A percentile compares a stretch with the other conserved stretches of the same genome.
These are phyloP conservation scores for Condylura cristata DNA, from an alignment of 2,113 vertebrate genomes.

Conservation along the genomic window DNA sequence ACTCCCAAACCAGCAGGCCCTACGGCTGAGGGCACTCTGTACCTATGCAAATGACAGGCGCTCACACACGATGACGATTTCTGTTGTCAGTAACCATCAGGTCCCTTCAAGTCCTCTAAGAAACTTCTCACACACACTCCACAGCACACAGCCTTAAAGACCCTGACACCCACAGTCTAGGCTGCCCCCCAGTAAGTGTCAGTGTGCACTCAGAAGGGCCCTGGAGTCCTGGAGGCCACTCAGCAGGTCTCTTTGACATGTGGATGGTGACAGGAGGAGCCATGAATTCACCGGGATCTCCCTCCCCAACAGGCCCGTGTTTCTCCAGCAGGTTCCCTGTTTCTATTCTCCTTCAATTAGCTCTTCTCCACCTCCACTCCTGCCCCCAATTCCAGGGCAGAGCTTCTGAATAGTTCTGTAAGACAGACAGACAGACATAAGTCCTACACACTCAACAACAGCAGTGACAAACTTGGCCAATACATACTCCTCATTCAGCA, in stretches of 20 bases:
- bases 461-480: neutral
- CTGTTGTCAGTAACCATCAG: neutral
- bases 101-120: neutral
- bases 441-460: neutral
- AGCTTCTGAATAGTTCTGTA: neutral
- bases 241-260: neutral
- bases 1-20: neutral
- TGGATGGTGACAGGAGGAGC: neutral
- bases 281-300: neutral
- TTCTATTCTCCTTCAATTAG: neutral
- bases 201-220: neutral
- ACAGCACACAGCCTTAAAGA: rapidly evolving
- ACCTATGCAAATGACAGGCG: neutral
- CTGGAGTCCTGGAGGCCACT: too few relatives aligned
- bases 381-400: neutral
- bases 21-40: neutral
- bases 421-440: neutral
- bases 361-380: neutral
- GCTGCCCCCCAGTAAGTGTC: neutral
- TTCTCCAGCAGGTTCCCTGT: neutral
- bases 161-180: too few relatives aligned
- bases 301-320: neutral
- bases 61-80: neutral
- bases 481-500: neutral
- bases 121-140: neutral